phyloP scores from a whole-genome alignment of 2,797 vertebrate genomes.

The Channallabes apus region DNA sequence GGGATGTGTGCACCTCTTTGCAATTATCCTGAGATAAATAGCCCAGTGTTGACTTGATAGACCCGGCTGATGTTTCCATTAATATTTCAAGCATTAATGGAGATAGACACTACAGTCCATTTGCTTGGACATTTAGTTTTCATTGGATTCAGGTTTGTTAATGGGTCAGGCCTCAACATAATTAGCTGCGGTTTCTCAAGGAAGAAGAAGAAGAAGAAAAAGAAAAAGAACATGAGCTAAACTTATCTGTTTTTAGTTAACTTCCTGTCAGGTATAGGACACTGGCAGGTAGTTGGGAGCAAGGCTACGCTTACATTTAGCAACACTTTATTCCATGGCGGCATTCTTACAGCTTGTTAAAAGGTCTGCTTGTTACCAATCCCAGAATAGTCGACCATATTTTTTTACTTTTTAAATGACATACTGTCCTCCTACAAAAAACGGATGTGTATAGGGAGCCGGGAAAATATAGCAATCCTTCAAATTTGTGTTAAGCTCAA shows the following conservation, averaged over 20 bases:
- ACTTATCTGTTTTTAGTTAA: constrained; percentile 18
- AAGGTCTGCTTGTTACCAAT: constrained; percentile 50
- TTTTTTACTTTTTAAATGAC: constrained; percentile 45
- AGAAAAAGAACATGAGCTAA: background rate
- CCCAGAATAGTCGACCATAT: constrained; percentile 34
- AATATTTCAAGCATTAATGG: constrained; percentile 48
- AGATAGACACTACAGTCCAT: constrained; percentile 47
- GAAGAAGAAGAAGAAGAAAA: background rate
- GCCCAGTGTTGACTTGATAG: constrained; percentile 29
- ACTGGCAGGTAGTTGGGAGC: constrained; percentile 36
- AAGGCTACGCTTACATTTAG: constrained; percentile 44
- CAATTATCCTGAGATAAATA: constrained; percentile 28
- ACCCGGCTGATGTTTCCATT: constrained; percentile 48
- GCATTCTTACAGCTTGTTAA: constrained; percentile 48
- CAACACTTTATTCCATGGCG: constrained; percentile 39
- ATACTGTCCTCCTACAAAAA: constrained; percentile 45
- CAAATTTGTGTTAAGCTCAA: constrained; percentile 31
- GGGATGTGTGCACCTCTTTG: constrained; percentile 8
- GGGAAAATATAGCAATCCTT: constrained; percentile 33
- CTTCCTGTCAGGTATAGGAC: constrained; percentile 43
- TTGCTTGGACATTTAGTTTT: constrained; percentile 43
- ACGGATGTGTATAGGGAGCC: constrained; percentile 34
- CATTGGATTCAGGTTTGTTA: constrained; percentile 36
- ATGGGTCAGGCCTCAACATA: constrained; percentile 37
- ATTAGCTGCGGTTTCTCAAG: constrained; percentile 42